Base-by-base conservation (phyloP, 2,797 vertebrate genomes). In the Picus viridis region DNA sequence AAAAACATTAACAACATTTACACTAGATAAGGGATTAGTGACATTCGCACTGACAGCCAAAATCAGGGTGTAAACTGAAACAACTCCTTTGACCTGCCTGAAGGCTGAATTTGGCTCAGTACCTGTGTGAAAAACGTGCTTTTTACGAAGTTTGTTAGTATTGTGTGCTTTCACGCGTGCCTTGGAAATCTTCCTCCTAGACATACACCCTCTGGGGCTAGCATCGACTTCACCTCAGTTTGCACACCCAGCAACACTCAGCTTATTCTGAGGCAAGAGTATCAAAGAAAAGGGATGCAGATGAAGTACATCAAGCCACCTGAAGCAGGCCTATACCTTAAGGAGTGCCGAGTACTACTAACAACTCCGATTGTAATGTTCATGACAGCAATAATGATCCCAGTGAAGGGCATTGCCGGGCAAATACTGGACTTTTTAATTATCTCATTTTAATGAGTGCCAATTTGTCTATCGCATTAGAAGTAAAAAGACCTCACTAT, bases 1-100 rank as follows among this genome's bases (percentile, higher is more conserved):
- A 92, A 94, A 92, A 92, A 58, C 13, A 94, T 14, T n/a, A 86
- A 88, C 58, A 80, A 74, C 63, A 64, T 81, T 89, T 58, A 89
- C 65, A 68, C 54, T 32, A 61, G 83, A 18, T 58, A 88, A 78
- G 5, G 1, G 20, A 57, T 63, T n/a, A 64, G 74, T 45, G 80
- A 89, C 43, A 77, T n/a, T 16, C 93, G 82, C 71, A 32, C 29
- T n/a, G 43, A 41, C 70, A 57, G 74, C 74, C 34, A n/a, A 88
- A 71, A 49, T 68, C 68, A 74, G 74, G 7, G 19, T 20, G 30
- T 61, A 49, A 87, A 83, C 76, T 7, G 34, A 16, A 8, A 30
- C 39, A 41, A 13, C 9, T 8, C 51, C 63, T 2, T 32, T 2
- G 17, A 51, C 49, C 45, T 10, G 14, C 65, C 16, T 5, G 12